Percentiles rank a stretch among this genome's conserved stretches.
phyloP scores from a whole-genome alignment of 2,888 invertebrate species.

The Boloria selene region DNA sequence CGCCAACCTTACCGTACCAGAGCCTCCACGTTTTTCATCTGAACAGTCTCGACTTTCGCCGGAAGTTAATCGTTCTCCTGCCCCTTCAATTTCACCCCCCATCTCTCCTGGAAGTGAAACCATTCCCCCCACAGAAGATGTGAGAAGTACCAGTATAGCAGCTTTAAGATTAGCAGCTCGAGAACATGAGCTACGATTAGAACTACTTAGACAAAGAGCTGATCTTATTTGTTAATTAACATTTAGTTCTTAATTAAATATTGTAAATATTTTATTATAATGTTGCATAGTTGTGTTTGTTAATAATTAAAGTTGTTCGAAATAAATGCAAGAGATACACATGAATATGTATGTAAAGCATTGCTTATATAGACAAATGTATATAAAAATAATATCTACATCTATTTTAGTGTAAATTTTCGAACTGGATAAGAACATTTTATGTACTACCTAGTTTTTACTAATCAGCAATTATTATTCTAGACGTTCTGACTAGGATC shows the following conservation, averaged over 20 bases:
- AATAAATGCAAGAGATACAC: too few species aligned
- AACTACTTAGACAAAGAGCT: conserved; percentile 87
- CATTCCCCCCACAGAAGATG: conserved; percentile 82
- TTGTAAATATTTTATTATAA: too few species aligned
- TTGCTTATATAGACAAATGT: too few species aligned
- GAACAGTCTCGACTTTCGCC: conserved; percentile 61
- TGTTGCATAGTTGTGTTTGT: too few species aligned
- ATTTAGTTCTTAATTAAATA: neutral
- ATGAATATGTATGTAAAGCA: too few species aligned
- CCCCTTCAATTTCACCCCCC: conserved; percentile 78
- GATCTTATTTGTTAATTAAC: conserved; percentile 68
- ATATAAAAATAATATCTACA: too few species aligned
- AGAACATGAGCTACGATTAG: conserved; percentile 93
- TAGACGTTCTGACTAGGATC: neutral
- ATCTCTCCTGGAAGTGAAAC: conserved; percentile 78
- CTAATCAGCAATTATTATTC: conserved; percentile 9
- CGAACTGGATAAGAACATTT: too few species aligned
- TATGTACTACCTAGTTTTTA: too few species aligned
- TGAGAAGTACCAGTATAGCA: conserved; percentile 93
- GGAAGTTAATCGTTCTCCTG: conserved; percentile 59
- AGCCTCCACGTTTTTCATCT: conserved; percentile 65
- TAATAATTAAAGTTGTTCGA: too few species aligned
- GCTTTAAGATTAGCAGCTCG: conserved; percentile 92
- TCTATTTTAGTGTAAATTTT: too few species aligned
- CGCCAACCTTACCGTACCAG: conserved; percentile 87